phyloP scores from a whole-genome alignment of 2,888 invertebrate species.

The Drosophila mimetica region DNA sequence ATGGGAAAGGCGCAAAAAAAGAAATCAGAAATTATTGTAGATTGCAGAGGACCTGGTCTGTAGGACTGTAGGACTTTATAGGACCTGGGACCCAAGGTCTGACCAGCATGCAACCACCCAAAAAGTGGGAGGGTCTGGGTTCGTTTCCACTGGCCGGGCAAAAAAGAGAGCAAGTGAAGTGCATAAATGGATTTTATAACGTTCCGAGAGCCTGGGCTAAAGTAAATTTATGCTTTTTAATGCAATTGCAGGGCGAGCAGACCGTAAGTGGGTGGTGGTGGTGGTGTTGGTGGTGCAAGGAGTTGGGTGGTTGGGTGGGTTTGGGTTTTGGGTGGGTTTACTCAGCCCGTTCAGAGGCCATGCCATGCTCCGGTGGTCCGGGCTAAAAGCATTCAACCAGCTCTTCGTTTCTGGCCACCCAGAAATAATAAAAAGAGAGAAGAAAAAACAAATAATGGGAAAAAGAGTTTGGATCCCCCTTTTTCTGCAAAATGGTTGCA shows the following conservation, averaged over 20 bases:
- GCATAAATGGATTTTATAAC: conserved; percentile 81
- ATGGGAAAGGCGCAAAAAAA: conserved; percentile 57
- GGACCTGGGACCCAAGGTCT: conserved; percentile 50
- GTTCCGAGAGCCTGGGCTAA: conserved; percentile 68
- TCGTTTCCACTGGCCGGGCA: not conserved
- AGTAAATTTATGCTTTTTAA: conserved; percentile 81
- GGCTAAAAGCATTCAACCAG: conserved; percentile 66
- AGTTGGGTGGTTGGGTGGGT: not conserved
- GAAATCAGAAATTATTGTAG: conserved; percentile 80
- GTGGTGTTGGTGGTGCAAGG: conserved; percentile 22
- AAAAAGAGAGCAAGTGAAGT: conserved; percentile 74
- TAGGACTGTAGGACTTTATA: conserved; percentile 24
- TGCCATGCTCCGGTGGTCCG: conserved; percentile 61
- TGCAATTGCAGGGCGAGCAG: conserved; percentile 80
- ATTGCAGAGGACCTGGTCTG: conserved; percentile 57
- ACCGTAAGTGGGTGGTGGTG: conserved; percentile 69
- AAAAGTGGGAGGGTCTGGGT: conserved; percentile 12
- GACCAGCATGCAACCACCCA: conserved; percentile 70
- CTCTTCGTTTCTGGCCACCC: conserved; percentile 29
- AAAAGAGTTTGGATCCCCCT: conserved; percentile 17
- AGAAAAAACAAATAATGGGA: not conserved
- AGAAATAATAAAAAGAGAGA: conserved; percentile 6
- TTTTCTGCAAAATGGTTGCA: conserved; percentile 44
- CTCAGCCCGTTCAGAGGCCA: conserved; percentile 25
- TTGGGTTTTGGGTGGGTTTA: not conserved